Percentiles rank a stretch among this genome's conserved stretches.
Evolutionary conservation across 2,797 vertebrate species (phyloP).

Genomic region (Enteromius afrohamiltoni): DNA sequence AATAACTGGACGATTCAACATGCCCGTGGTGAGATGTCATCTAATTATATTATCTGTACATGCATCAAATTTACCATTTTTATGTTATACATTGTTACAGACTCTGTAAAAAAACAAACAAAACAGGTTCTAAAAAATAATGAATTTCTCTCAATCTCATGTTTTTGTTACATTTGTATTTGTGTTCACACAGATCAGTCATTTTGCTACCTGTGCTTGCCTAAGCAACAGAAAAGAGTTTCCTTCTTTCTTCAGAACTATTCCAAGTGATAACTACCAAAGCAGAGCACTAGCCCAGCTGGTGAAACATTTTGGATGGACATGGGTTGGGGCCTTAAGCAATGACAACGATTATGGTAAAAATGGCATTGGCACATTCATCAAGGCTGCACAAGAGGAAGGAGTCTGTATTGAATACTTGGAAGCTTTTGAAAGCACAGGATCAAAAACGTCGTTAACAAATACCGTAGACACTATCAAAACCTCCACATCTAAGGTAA

Average conservation of each 20-base stretch:
- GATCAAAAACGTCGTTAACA: slow-evolving; percentile 62
- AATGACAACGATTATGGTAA: slow-evolving; percentile 75
- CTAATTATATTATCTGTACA: neutral
- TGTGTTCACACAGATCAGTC: slow-evolving; percentile 70
- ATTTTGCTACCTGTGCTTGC: slow-evolving; percentile 69
- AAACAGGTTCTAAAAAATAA: too few relatives aligned
- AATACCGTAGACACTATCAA: slow-evolving; percentile 69
- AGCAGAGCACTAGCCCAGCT: slow-evolving; percentile 68
- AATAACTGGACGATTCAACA: slow-evolving; percentile 71
- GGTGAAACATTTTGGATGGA: slow-evolving; percentile 75
- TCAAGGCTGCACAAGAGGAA: slow-evolving; percentile 69
- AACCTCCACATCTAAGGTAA: slow-evolving; percentile 74
- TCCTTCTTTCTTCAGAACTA: slow-evolving; percentile 69
- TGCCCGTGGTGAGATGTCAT: slow-evolving; percentile 72
- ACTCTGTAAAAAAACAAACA: neutral
- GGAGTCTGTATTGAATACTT: slow-evolving; percentile 77
- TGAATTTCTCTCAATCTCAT: neutral
- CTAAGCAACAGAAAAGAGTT: slow-evolving; percentile 67
- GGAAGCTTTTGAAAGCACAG: slow-evolving; percentile 72
- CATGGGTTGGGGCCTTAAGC: slow-evolving; percentile 76
- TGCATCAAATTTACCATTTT: too few relatives aligned
- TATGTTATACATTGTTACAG: too few relatives aligned
- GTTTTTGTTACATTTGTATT: neutral
- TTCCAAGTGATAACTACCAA: slow-evolving; percentile 69
- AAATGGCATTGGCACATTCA: slow-evolving; percentile 71